Evolutionary conservation across 1,140 invertebrate genomes (phyloP), one percentile per base, ranked within the genome.

Genomic region (Drosophila lacertosa): DNA sequence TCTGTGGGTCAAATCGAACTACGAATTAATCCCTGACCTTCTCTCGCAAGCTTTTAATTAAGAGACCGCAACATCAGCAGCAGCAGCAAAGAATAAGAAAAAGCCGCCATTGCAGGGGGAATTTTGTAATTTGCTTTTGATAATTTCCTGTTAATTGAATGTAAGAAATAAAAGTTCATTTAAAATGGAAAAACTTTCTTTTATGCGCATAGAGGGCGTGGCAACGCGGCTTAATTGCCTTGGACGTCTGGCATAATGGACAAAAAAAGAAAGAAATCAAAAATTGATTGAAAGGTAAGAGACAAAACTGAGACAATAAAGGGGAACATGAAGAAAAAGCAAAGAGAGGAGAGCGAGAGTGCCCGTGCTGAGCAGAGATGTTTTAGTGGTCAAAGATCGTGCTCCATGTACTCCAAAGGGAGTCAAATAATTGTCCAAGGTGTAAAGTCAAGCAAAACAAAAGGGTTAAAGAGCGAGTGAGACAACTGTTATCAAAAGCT

Each of bases 21-120:
- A 48, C 62, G 53, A 89, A 84, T 89, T 89, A 89, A 89, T 86
- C 86, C 80, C 68, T 86, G 84, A 89, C 84, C 84, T 86, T 80
- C 68, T 57, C 44, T 35, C 44, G 55, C 47, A 66, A 72, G 48
- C 72, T 59, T 63, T 86, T 86, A 89, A 89, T 89, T 80, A 75
- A 82, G 45, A 80, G 53, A 58, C 32, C 59, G 29, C 59, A 33
- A 32, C 59, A 26, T 59, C 39, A 62, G 4, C n/a, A 24, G n/a
- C 16, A 26, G 22, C 11, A 11, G 29, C 39, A 18, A 5, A 29
- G 9, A 20, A 40, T 18, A 5, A 42, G n/a, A 24, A 29, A 15
- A 26, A 32, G 39, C 29, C 20, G 13, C 35, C 18, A 45, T n/a
- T 13, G 29, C 29, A 22, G 13, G 9, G 32, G 26, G 26, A 29